Evolutionary conservation across 2,888 invertebrate species (phyloP), one percentile per base, ranked within the genome.

Genomic region (Mycalesis mineus): DNA sequence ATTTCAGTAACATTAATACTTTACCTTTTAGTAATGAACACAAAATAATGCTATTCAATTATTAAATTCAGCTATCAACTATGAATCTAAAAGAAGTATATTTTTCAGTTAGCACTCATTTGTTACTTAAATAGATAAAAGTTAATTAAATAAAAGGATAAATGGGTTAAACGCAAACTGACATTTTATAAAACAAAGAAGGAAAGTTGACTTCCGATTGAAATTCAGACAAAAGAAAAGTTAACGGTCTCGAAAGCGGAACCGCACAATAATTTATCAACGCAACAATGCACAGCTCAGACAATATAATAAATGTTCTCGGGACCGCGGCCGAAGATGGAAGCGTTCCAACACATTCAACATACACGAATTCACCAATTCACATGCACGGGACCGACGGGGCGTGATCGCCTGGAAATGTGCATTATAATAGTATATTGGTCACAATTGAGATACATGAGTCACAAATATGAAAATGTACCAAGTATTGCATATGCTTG

Each of bases 241-340:
- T 33, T 33, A 33, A 33, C 47, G 47, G 47, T 14, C 33, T 11
- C 6, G 47, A 31, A 47, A 47, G 9, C 33, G 47, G 47, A 47
- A 47, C 31, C 33, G 15, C 15, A 15, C 15, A 47, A 11, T 47
- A 47, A 47, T 47, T 47, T 47, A 47, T 47, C 47, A 47, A 31
- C 14, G 47, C 47, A 33, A 47, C 47, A 47, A 47, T 47, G 47
- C 33, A 15, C 47, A 31, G 31, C 15, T 6, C 31, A 17, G 6
- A 47, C 47, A 33, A 31, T 9, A 33, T 33, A 33, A 11, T 11
- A 47, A 47, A 47, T 47, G 47, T n/a, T 31, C 28, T 17, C 5
- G 31, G 8, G 15, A 15, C 31, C 47, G 45, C 33, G 13, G 5
- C 11, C 11, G 15, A 47, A 47, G 47, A 47, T 47, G 47, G 47